phyloP scores from a whole-genome alignment of 2,888 invertebrate genomes.

The Loripinus fragilis region DNA sequence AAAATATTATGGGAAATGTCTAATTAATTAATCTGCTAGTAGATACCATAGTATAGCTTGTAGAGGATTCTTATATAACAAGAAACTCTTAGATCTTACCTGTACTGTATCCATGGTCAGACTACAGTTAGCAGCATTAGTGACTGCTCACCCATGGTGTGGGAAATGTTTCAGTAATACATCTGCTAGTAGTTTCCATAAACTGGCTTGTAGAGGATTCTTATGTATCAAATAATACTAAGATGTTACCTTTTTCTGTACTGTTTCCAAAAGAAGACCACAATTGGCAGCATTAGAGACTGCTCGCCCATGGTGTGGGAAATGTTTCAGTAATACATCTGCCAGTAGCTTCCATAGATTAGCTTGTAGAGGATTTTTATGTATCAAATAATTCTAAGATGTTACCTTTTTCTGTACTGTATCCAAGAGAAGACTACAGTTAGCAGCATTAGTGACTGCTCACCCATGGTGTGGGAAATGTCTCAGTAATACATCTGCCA shows the following conservation, averaged over 20 bases:
- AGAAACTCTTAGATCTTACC: too few species aligned
- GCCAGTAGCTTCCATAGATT: constrained; percentile 83
- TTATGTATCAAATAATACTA: too few species aligned
- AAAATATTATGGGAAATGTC: too few species aligned
- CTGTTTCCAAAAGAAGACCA: constrained; percentile 81
- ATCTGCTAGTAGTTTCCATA: too few species aligned
- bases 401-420: constrained; percentile 36
- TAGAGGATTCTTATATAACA: too few species aligned
- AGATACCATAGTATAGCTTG: too few species aligned
- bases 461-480: constrained; percentile 64
- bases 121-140: constrained; percentile 88
- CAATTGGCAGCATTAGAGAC: constrained; percentile 88
- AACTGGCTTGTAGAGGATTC: too few species aligned
- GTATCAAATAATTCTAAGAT: too few species aligned
- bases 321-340: constrained; percentile 62
- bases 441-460: constrained; percentile 87
- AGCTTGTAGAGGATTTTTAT: constrained; percentile 81
- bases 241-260: constrained; percentile 39
- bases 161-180: too few species aligned
- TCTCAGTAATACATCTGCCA: constrained; percentile 66
- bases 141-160: constrained; percentile 85
- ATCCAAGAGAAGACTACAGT: constrained; percentile 86
- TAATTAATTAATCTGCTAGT: too few species aligned
- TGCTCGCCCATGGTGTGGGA: constrained; percentile 70
- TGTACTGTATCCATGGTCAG: constrained; percentile 83